Conservation (phyloP, 2,113 vertebrate genomes). For the Pachycephala philippinensis region DNA sequence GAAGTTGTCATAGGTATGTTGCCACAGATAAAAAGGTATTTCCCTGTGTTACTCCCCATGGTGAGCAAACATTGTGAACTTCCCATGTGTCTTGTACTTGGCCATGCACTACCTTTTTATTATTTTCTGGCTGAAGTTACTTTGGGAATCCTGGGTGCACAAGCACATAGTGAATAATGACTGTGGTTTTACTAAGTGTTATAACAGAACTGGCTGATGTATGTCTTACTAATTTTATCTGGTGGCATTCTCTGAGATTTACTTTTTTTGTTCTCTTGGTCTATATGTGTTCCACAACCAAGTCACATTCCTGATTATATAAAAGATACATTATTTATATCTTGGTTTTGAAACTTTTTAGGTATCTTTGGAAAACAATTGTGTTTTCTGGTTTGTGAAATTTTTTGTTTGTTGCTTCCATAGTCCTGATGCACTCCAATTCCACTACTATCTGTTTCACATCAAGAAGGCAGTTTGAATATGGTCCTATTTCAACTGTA, state of each 20-base stretch:
- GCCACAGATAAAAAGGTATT: not conserved
- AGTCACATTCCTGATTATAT: not conserved
- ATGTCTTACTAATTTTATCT: not conserved
- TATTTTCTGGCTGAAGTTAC: not conserved
- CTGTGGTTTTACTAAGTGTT: not conserved
- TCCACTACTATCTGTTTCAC: not conserved
- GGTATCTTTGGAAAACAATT: not conserved
- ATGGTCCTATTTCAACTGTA: not conserved
- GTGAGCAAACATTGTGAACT: not conserved
- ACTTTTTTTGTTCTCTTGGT: not conserved
- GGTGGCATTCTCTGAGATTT: not conserved
- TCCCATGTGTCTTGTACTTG: not conserved
- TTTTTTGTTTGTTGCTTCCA: not conserved
- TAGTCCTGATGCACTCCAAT: not conserved
- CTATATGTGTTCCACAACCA: not conserved
- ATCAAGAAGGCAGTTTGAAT: not conserved
- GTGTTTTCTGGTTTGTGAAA: not conserved
- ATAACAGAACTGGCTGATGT: not conserved
- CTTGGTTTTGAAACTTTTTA: not conserved
- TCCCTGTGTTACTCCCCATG: not conserved
- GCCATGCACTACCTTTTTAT: rapidly evolving
- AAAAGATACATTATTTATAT: not conserved
- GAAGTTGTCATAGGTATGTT: rapidly evolving
- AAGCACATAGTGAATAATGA: not conserved
- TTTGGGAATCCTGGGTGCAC: rapidly evolving